Conservation (phyloP, 2,797 vertebrate species). For the Loriculus beryllinus region DNA sequence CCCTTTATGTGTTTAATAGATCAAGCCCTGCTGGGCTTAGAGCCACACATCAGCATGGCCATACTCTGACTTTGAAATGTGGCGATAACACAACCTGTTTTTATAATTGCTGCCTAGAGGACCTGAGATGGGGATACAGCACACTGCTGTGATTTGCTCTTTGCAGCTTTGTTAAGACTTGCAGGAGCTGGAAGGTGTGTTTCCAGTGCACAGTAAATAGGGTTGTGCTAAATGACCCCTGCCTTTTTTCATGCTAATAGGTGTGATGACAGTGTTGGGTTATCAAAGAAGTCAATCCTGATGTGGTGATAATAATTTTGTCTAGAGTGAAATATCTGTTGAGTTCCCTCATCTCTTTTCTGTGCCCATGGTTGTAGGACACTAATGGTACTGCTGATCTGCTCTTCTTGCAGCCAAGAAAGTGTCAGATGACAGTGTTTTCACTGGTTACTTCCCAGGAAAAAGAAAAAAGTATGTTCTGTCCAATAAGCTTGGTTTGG, state of each 20-base stretch:
- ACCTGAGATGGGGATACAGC: background rate
- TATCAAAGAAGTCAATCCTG: constrained; percentile 46
- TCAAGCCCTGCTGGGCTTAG: constrained; percentile 2
- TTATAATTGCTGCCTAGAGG: constrained; percentile 43
- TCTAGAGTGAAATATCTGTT: constrained; percentile 54
- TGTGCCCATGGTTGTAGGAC: constrained; percentile 35
- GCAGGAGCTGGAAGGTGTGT: background rate
- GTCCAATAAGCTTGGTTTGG: constrained; percentile 62
- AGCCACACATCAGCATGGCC: background rate
- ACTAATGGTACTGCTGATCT: constrained; percentile 24
- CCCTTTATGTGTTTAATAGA: constrained; percentile 41
- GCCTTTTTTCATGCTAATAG: constrained; percentile 41
- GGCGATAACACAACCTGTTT: background rate
- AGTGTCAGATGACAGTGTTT: constrained; percentile 58
- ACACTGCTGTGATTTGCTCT: background rate
- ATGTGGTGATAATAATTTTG: constrained; percentile 36
- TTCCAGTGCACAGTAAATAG: background rate
- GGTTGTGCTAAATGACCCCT: constrained; percentile 4
- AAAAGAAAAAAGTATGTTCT: constrained; percentile 53
- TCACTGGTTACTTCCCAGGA: constrained; percentile 37
- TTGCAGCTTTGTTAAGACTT: constrained; percentile 5
- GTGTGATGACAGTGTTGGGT: constrained; percentile 10
- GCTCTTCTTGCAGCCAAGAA: constrained; percentile 10
- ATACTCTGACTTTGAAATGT: constrained; percentile 21
- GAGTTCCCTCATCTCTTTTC: constrained; percentile 53